Percentiles rank a stretch among this genome's conserved stretches.
Evolutionary conservation across 2,797 vertebrate genomes (phyloP).

Genomic region (Chiloscyllium punctatum): DNA sequence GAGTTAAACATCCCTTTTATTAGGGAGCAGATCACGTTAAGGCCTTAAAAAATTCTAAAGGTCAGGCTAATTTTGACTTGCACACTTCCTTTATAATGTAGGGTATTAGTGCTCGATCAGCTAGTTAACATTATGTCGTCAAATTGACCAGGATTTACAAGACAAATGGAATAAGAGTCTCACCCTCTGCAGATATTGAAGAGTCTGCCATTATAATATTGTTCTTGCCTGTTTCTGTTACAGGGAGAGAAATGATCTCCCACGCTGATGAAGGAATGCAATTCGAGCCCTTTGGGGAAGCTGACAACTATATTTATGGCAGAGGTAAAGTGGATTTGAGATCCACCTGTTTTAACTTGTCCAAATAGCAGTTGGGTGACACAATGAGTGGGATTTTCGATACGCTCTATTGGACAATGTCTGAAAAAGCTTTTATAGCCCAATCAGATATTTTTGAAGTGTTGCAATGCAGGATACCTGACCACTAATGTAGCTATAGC

Average conservation of each 20-base stretch:
- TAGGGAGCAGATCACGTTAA: too few species aligned
- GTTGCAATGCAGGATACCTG: neutral
- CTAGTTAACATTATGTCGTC: too few species aligned
- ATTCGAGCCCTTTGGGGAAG: neutral
- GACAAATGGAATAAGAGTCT: too few species aligned
- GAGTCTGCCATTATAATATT: neutral
- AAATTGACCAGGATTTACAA: neutral
- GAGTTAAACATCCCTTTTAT: neutral
- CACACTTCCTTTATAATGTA: neutral
- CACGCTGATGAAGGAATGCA: neutral
- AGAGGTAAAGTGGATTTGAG: neutral
- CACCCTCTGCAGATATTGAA: neutral
- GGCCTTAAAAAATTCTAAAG: neutral
- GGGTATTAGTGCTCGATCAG: neutral
- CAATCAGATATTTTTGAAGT: neutral
- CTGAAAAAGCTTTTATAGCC: neutral
- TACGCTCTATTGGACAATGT: neutral
- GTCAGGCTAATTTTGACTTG: neutral
- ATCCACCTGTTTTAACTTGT: neutral
- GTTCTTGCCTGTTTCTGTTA: neutral
- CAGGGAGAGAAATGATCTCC: constrained; percentile 27
- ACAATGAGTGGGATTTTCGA: neutral
- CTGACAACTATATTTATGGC: neutral
- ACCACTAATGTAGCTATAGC: neutral
- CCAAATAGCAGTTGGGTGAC: neutral